Conservation (phyloP, 2,113 vertebrate genomes). For the Dicrurus megarhynchus region DNA sequence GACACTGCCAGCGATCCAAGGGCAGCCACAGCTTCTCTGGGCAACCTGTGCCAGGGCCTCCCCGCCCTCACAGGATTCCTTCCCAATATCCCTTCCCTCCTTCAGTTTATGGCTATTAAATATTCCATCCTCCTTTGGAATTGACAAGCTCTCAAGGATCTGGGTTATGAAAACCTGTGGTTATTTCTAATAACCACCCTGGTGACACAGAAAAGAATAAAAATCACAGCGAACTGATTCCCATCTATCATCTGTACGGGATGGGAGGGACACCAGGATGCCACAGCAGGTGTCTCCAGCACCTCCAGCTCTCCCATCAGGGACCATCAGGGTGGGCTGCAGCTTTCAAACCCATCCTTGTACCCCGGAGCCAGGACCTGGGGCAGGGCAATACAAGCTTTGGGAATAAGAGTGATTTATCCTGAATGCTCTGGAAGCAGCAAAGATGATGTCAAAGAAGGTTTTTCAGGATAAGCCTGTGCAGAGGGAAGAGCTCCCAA, state of each 20-base stretch:
- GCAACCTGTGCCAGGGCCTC: background rate
- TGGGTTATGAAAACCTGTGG: background rate
- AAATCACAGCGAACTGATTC: background rate
- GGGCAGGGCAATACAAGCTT: fast-evolving
- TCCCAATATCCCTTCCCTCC: background rate
- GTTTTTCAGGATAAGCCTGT: background rate
- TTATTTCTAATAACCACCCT: background rate
- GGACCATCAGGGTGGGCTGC: background rate
- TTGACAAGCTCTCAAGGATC: background rate
- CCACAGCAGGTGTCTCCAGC: background rate
- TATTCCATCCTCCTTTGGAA: background rate
- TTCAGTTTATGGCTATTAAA: background rate
- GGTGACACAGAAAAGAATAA: background rate
- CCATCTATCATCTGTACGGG: fast-evolving
- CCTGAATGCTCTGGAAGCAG: background rate
- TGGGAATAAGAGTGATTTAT: background rate
- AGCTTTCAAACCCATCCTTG: background rate
- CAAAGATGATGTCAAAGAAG: background rate
- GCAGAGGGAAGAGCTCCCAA: background rate
- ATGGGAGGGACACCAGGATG: background rate
- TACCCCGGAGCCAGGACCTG: background rate
- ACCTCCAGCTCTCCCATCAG: background rate
- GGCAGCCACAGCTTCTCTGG: background rate
- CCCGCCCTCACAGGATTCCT: background rate
- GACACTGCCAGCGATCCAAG: background rate